A percentile compares a stretch with the other conserved stretches of the same genome.
Evolutionary conservation across 2,888 invertebrate genomes (phyloP).

Genomic region (Cephus runcator): DNA sequence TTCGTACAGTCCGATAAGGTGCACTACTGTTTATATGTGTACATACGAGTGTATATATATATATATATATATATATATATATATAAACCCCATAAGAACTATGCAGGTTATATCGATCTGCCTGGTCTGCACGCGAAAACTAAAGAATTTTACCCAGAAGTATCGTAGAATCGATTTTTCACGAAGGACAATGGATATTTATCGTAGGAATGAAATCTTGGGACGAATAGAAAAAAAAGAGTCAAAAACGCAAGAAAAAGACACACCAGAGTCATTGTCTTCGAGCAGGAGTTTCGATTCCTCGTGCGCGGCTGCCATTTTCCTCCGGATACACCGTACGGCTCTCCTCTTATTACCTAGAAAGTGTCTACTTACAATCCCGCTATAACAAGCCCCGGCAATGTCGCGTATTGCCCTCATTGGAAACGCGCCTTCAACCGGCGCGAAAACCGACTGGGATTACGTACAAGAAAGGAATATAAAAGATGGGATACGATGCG

Average conservation of each 20-base stretch:
- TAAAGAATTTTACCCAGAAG: neutral
- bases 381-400: slow-evolving; percentile 25
- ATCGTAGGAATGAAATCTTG: neutral
- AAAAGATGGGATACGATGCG: neutral
- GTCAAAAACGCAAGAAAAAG: neutral
- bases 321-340: neutral
- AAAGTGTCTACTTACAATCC: neutral
- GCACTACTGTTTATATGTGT: neutral
- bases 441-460: neutral
- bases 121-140: neutral
- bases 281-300: neutral
- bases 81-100: neutral
- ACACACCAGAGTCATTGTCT: neutral
- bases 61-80: neutral
- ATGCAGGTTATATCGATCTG: neutral
- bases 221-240: neutral
- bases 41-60: neutral
- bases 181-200: neutral
- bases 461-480: neutral
- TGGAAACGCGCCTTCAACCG: slow-evolving; percentile 1
- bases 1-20: neutral
- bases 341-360: neutral
- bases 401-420: slow-evolving; percentile 31
- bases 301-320: neutral
- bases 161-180: neutral